phyloP scores from a whole-genome alignment of 2,797 vertebrate genomes.

The Salmo trutta region DNA sequence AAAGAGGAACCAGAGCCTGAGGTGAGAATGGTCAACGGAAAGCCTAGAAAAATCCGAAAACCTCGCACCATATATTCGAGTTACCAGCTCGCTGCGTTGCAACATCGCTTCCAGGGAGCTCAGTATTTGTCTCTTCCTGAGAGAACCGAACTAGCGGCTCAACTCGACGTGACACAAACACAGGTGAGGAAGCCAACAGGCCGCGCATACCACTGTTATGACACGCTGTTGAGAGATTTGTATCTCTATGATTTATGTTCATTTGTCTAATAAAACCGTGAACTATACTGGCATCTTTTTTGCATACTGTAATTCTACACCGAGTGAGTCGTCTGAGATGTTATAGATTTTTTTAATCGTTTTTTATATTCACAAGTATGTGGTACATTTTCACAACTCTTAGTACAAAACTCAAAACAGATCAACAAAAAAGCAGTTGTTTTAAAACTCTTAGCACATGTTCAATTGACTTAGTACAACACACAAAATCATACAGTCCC shows the following conservation, averaged over 20 bases:
- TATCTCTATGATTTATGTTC: background rate
- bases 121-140: slow-evolving; percentile 92
- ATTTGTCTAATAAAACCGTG: background rate
- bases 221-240: background rate
- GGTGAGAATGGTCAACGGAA: slow-evolving; percentile 91
- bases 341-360: no score
- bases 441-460: no score
- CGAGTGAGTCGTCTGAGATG: no score
- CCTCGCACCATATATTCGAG: slow-evolving; percentile 94
- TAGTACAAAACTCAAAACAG: no score
- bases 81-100: slow-evolving; percentile 89
- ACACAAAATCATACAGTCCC: no score
- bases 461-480: no score
- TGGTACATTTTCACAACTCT: no score
- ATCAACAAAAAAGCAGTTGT: no score
- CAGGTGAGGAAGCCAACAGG: slow-evolving; percentile 67
- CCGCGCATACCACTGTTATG: background rate
- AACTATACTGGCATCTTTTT: background rate
- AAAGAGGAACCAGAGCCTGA: slow-evolving; percentile 91
- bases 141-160: slow-evolving; percentile 88
- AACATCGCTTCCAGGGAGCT: slow-evolving; percentile 90
- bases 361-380: no score
- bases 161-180: slow-evolving; percentile 91
- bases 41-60: slow-evolving; percentile 91
- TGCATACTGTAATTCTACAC: background rate